Evolutionary conservation across 2,113 vertebrate genomes (phyloP), one percentile per base, ranked within the genome.

Genomic region (Plestiodon gilberti): DNA sequence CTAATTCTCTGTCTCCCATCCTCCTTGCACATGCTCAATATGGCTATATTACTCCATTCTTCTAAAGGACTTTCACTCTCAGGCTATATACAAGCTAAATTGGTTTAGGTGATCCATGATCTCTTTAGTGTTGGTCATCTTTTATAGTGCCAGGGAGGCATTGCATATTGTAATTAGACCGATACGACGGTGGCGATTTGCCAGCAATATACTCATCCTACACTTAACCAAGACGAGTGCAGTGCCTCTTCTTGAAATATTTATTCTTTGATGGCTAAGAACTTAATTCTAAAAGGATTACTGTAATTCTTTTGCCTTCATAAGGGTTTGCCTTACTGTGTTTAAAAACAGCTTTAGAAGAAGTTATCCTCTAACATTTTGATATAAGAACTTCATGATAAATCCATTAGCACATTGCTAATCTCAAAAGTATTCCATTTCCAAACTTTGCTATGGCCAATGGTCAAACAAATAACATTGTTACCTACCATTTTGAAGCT

Each of bases 61-160:
- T 40, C 70, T 86, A 74, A 81, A 86, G 75, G 78, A 87, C 78
- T 62, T 20, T 65, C 59, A 65, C 59, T 57, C 71, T 64, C 40
- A 75, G 85, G 81, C 81, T 87, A 87, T 61, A 64, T 75, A 38
- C 22, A 81, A 35, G 59, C 70, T 87, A 64, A 81, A 87, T 81
- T 81, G 85, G 78, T 81, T 81, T 81, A 87, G 70, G 85, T 81
- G 85, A 81, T 81, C 59, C 40, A 23, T 65, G 70, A 87, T 64
- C 69, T 75, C 23, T 75, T n/a, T 4, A 48, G 17, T 23, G 62
- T 30, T 40, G 2, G 15, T 85, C 43, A 73, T 74, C 25, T 80
- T 88, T 88, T 69, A 78, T 55, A 88, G 57, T 1, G 22, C 75
- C 86, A 87, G 14, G 28, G 73, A 90, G 1, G 6, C 52, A 55